Evolutionary conservation across 2,888 invertebrate species (phyloP), one percentile per base, ranked within the genome.

Genomic region (Tetragonula carbonaria): DNA sequence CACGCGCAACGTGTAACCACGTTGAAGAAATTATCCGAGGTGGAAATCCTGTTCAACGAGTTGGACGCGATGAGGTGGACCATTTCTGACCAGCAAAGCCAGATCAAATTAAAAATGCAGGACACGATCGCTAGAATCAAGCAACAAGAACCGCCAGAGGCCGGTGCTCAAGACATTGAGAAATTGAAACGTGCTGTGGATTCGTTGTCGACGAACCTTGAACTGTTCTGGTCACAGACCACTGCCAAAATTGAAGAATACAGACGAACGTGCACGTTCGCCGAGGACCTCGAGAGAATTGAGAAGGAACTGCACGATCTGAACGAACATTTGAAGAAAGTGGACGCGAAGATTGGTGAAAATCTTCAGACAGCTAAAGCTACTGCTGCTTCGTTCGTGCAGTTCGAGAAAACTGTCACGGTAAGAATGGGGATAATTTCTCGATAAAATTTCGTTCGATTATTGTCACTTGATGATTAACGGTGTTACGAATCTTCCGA

Each of bases 381-480:
- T 75, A 96, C 97, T 67, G 96, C 97, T 11, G 95, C 96, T 87
- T 96, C 97, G 55, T 98, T 97, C 93, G 95, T 96, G 85, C 96
- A 97, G 91, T 97, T 98, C 93, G 97, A 98, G 95, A 96, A 96
- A 94, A 97, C 97, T 75, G 96, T 97, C 87, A 96, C 97, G 95
- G 97, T 97, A 95, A 95, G 95, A 33, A 18, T 0, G 21, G 4
- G 4, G 0, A 0, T 28, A 13, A 33, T 63, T 5, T 33, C 13
- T 33, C 16, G 23, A n/a, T 6, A 28, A 16, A 14, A 5, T 59
- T 59, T 59, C 5, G 14, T 14, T 45, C 45, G 1, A 8, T 2
- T 45, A 0, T 45, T 45, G 45, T 11, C 45, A 11, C 8, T 45
- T 2, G 45, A 45, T 45, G 0, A 62, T 23, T 62, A 38, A 13